Evolutionary conservation across 2,113 vertebrate genomes (phyloP).

Genomic region (Elachura formosa): DNA sequence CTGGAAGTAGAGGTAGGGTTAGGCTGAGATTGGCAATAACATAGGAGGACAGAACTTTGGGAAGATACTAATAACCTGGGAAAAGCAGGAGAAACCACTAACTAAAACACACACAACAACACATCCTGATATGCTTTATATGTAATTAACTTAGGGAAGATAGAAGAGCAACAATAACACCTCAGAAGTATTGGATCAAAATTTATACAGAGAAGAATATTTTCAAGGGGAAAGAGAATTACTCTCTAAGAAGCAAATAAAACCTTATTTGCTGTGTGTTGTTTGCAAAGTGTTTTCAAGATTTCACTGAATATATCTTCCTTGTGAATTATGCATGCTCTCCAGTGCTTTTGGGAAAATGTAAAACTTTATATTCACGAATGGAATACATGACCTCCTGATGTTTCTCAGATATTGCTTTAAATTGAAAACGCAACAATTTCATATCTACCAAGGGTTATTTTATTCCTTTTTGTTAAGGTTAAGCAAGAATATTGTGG

Average conservation of each 20-base stretch:
- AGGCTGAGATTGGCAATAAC: too few relatives aligned
- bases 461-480: background rate
- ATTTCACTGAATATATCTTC: slow-evolving; percentile 5
- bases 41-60: too few relatives aligned
- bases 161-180: background rate
- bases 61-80: too few relatives aligned
- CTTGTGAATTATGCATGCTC: slow-evolving; percentile 8
- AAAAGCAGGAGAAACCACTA: too few relatives aligned
- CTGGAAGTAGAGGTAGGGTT: too few relatives aligned
- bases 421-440: background rate
- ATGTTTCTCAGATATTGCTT: background rate
- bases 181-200: background rate
- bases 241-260: background rate
- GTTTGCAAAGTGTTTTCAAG: background rate
- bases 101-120: too few relatives aligned
- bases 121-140: background rate
- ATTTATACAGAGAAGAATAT: background rate
- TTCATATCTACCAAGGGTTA: background rate
- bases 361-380: background rate
- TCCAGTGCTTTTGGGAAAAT: background rate
- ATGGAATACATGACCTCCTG: background rate
- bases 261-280: background rate
- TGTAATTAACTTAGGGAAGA: background rate
- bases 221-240: background rate
- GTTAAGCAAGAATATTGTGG: background rate